Base-by-base conservation (phyloP, 2,797 vertebrate species). In the Ataeniobius toweri region DNA sequence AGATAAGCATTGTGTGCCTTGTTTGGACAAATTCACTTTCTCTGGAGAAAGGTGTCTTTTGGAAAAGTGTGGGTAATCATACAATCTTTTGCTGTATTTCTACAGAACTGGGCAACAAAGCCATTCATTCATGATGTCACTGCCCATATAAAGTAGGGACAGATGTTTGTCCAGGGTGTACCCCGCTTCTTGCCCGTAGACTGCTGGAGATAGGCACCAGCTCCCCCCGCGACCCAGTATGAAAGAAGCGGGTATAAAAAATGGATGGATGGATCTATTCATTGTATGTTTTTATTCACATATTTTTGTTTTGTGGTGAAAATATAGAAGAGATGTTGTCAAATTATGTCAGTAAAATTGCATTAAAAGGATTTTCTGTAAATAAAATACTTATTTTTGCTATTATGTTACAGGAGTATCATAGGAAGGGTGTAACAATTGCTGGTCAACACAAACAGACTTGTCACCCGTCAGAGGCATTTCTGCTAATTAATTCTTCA, bases 401-500 rank as follows among this genome's bases (percentile, higher is more conserved):
- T 28, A 44, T 78, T 36, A 53, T 77, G 51, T 55, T 8, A 59
- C 13, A 65, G 58, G 31, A 20, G 41, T 59, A 65, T 82, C 5
- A 22, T 63, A 48, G 58, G 36, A 75, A 76, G 12, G 24, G 1
- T 63, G 48, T 39, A 31, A 46, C 50, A 46, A 80, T 63, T 79
- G 67, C 39, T 73, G 46, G 56, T 28, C 82, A 79, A 82, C 53
- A 81, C 67, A 77, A 75, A 71, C 24, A 26, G 3, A 51, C 70
- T 58, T 28, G 44, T 76, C 39, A 26, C 82, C 63, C 71, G 41
- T 79, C 72, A 71, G 61, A 79, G 13, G 28, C 46, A 71, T 26
- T 46, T 61, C 51, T 70, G 24, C 59, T 68, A 74, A 89, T 89
- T 69, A 78, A 86, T 86, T 81, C 48, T 77, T 77, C 22, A 71